These are phyloP conservation scores for Damaliscus lunatus DNA, from an alignment of 2,113 vertebrate species.

Conservation along the genomic window DNA sequence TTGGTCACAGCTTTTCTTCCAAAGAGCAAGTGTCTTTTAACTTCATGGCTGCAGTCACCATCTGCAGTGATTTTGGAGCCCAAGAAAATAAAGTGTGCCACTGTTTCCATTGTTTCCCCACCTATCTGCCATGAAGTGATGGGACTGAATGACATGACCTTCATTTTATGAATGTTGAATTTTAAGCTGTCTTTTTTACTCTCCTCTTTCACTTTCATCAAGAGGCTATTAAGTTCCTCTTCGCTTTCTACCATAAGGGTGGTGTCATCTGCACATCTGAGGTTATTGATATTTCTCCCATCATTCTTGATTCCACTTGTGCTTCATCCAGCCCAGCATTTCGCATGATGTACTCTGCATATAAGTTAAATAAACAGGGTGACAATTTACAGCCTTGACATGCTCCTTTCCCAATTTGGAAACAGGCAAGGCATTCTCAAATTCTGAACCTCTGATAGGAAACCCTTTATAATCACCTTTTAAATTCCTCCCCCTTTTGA, in stretches of 20 bases:
- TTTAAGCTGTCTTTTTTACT: not conserved
- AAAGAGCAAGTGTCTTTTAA: not conserved
- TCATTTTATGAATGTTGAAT: not conserved
- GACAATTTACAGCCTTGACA: not conserved
- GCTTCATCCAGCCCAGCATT: not conserved
- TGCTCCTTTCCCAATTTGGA: not conserved
- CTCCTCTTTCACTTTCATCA: not conserved
- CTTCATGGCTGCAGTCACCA: not conserved
- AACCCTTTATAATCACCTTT: constrained; percentile 6
- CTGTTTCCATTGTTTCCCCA: not conserved
- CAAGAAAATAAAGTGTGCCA: not conserved
- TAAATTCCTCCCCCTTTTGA: not conserved
- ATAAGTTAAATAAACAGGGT: not conserved
- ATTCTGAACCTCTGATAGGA: not conserved
- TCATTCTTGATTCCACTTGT: not conserved
- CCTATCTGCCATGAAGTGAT: not conserved
- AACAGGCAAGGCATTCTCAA: not conserved
- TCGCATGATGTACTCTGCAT: not conserved
- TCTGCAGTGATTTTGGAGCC: not conserved
- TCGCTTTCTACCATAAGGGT: not conserved
- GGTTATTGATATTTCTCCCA: not conserved
- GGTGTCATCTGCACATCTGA: not conserved
- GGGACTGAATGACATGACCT: not conserved
- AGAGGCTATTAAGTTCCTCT: not conserved
- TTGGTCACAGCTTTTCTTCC: not conserved